A percentile compares a stretch with the other conserved stretches of the same genome.
These are phyloP conservation scores for Heterodera schachtii DNA, from an alignment of 1,140 invertebrate genomes.

Conservation along the genomic window DNA sequence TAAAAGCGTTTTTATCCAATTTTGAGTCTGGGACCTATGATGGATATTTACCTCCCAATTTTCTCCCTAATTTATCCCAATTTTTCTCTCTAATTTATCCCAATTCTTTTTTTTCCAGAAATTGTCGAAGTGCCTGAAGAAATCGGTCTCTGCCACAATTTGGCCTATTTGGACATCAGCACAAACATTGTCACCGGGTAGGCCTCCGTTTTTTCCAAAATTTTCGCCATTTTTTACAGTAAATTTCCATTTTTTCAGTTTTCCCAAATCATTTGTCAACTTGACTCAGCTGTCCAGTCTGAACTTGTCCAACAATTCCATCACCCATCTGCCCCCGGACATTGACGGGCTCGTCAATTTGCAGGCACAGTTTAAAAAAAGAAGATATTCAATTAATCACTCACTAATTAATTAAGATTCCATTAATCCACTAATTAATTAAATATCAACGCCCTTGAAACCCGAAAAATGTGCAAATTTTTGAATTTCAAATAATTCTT, in stretches of 20 bases:
- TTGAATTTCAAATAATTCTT: too few relatives aligned
- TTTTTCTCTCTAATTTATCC: constrained; percentile 33
- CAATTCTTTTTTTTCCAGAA: constrained; percentile 74
- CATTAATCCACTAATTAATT: too few relatives aligned
- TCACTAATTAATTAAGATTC: too few relatives aligned
- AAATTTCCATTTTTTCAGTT: constrained; percentile 45
- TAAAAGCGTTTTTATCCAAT: too few relatives aligned
- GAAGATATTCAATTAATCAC: too few relatives aligned
- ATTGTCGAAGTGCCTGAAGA: constrained; percentile 96
- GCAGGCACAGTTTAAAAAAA: constrained; percentile 68
- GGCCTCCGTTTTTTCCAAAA: background rate
- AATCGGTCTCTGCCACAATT: constrained; percentile 73
- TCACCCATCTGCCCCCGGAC: constrained; percentile 87
- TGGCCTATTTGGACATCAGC: constrained; percentile 48
- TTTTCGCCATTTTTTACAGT: background rate
- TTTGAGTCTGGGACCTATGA: too few relatives aligned
- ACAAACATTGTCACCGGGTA: constrained; percentile 49
- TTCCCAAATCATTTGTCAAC: constrained; percentile 91
- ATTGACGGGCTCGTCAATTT: constrained; percentile 90
- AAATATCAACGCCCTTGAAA: too few relatives aligned
- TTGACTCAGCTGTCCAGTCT: constrained; percentile 87
- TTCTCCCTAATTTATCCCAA: too few relatives aligned
- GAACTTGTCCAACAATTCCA: constrained; percentile 93
- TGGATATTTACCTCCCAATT: too few relatives aligned
- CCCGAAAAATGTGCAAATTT: too few relatives aligned